Evolutionary conservation across 1,140 invertebrate genomes (phyloP), one percentile per base, ranked within the genome.

Genomic region (Harpegnathos saltator): DNA sequence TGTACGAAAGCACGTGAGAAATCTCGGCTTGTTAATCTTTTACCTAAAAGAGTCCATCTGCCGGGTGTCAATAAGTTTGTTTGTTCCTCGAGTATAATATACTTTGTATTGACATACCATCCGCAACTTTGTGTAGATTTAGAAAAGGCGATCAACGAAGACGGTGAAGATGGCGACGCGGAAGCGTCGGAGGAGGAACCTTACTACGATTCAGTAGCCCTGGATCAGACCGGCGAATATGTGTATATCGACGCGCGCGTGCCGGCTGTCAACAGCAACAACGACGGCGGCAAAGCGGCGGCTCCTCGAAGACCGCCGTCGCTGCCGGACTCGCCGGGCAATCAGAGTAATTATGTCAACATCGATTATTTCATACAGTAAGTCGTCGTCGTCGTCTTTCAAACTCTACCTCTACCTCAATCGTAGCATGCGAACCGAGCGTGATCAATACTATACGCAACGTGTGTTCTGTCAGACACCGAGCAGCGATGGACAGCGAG

Each of bases 321-420:
- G 24, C 96, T 97, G 89, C 96, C 97, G 38, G 97, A 97, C 92
- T 96, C 96, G 56, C 96, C 97, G 38, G 96, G 96, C 85, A 95
- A 96, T 92, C 96, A 96, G 71, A 97, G 97, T 83, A 98, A 98
- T 94, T 98, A 98, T 94, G 97, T 98, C 91, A 98, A 98, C 93
- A 98, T 98, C 94, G 97, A 98, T 92, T 98, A 98, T 92, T 98
- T 98, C 90, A 96, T 98, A 91, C 95, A 97, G 96, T 97, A 93
- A 96, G 96, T 96, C 29, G 29, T 68, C 38, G 38, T 69, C 14
- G 15, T 62, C 9, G 50, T 80, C n/a, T 63, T 14, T 44, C 4
- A 14, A 3, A 44, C 38, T 44, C 9, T 44, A 44, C 11, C 38
- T 44, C 9, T n/a, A n/a, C n/a, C n/a, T 44, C 38, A 44, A 9